These are phyloP conservation scores for Streptopelia turtur DNA, from an alignment of 2,797 vertebrate species.

Conservation along the genomic window DNA sequence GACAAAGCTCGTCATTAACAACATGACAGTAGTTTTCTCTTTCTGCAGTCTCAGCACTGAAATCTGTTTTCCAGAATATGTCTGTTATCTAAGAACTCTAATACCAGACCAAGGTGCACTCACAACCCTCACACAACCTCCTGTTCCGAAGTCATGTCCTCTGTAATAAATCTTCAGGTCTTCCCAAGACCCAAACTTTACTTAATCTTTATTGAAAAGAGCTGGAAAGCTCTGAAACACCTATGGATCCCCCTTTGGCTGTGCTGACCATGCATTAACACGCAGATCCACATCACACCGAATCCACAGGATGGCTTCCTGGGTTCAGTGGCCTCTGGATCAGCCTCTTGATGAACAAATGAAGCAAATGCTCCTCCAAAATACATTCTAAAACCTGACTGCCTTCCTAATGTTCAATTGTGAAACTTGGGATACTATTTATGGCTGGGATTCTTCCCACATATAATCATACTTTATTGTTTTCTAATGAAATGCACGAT, in stretches of 20 bases:
- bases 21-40: not conserved
- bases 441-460: not conserved
- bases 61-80: not conserved
- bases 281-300: not conserved
- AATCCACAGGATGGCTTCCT: not conserved
- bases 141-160: not conserved
- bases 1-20: not conserved
- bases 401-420: not conserved
- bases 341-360: not conserved
- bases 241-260: not conserved
- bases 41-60: not conserved
- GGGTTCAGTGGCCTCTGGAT: not conserved
- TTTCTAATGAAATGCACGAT: conserved; percentile 15
- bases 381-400: not conserved
- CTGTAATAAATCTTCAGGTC: not conserved
- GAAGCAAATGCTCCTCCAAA: not conserved
- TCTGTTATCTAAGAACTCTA: not conserved
- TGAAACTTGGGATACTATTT: not conserved
- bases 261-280: not conserved
- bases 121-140: not conserved
- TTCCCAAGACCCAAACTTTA: not conserved
- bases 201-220: not conserved
- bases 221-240: not conserved
- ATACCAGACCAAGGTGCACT: rapidly evolving
- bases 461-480: conserved; percentile 14